Conservation (phyloP, 2,888 invertebrate genomes). For the Nebria salina region DNA sequence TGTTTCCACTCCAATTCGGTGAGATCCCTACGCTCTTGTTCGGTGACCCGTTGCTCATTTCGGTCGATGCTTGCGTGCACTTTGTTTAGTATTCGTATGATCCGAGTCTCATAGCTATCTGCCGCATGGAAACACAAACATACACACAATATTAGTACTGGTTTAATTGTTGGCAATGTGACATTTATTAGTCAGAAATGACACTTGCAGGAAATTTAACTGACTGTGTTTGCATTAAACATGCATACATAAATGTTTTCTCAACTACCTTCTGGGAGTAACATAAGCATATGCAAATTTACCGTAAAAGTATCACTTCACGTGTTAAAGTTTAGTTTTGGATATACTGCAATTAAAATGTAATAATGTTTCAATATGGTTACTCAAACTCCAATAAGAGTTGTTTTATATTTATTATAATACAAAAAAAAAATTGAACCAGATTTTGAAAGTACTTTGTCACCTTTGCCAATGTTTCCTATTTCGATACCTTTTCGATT, state of each 20-base stretch:
- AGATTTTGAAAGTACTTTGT: no score
- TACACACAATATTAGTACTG: constrained; percentile 22
- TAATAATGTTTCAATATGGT: no score
- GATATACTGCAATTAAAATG: no score
- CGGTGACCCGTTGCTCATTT: constrained; percentile 81
- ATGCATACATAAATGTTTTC: background rate
- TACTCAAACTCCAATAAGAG: no score
- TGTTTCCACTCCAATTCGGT: constrained; percentile 88
- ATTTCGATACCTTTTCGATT: no score
- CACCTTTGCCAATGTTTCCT: no score
- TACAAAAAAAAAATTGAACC: no score
- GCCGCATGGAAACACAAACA: constrained; percentile 49
- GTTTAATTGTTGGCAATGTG: constrained; percentile 10
- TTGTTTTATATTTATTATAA: no score
- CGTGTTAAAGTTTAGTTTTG: no score
- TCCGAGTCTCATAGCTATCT: constrained; percentile 70
- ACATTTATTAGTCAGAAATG: background rate
- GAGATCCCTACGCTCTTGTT: constrained; percentile 81
- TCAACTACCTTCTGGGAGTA: background rate
- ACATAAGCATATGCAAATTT: background rate
- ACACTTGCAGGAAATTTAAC: background rate
- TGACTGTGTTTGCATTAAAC: background rate
- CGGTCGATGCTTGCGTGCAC: constrained; percentile 80
- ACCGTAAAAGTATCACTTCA: background rate
- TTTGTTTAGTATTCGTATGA: constrained; percentile 73